Evolutionary conservation across 2,888 invertebrate genomes (phyloP).

Genomic region (Tethea ocularis): DNA sequence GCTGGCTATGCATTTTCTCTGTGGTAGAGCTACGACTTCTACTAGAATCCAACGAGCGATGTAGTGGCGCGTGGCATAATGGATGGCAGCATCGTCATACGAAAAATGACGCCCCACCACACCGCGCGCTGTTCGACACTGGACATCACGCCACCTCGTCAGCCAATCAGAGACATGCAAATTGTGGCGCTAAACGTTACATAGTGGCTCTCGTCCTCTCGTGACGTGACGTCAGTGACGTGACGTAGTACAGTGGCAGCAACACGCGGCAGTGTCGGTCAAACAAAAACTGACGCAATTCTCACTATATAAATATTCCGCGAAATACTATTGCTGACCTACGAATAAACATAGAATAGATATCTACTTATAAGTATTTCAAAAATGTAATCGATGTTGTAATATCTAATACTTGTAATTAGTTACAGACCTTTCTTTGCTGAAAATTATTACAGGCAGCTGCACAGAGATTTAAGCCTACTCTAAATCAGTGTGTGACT

Average conservation of each 20-base stretch:
- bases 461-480: too few relatives aligned
- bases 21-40: slow-evolving; percentile 54
- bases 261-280: slow-evolving; percentile 36
- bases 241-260: too few relatives aligned
- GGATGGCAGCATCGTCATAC: slow-evolving; percentile 67
- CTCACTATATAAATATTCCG: slow-evolving; percentile 34
- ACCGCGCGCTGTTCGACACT: slow-evolving; percentile 34
- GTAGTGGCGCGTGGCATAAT: too few relatives aligned
- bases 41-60: background rate
- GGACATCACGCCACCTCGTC: slow-evolving; percentile 69
- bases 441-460: too few relatives aligned
- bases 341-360: background rate
- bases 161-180: slow-evolving; percentile 64
- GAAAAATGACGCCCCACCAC: slow-evolving; percentile 12
- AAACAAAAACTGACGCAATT: slow-evolving; percentile 48
- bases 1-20: slow-evolving; percentile 41
- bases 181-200: slow-evolving; percentile 49
- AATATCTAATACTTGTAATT: too few relatives aligned
- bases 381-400: background rate
- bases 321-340: background rate
- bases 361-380: background rate
- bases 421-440: too few relatives aligned
- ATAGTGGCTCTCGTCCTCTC: slow-evolving; percentile 7
- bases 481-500: too few relatives aligned
- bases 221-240: too few relatives aligned